These are phyloP conservation scores for Solenopsis fugax DNA, from an alignment of 1,140 invertebrate genomes.

Conservation along the genomic window DNA sequence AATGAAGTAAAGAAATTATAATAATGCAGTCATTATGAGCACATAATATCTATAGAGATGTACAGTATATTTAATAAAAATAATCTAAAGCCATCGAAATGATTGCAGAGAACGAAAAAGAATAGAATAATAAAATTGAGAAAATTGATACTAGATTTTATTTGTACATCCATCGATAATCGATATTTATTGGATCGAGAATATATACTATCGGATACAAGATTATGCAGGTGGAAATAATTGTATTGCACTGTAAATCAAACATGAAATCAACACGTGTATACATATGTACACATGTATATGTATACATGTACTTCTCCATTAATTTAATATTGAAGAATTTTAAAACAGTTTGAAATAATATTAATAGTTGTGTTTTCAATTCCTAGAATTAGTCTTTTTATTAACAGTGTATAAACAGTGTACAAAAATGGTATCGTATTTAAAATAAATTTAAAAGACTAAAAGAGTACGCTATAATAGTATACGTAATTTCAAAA, in stretches of 20 bases:
- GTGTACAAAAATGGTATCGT: neutral
- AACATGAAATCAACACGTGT: neutral
- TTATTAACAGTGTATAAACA: neutral
- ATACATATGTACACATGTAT: neutral
- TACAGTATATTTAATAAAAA: neutral
- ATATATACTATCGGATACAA: neutral
- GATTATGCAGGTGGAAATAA: neutral
- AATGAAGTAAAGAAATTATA: neutral
- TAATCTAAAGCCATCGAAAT: too few relatives aligned
- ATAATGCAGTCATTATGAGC: neutral
- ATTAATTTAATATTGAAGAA: constrained; percentile 2
- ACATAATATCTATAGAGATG: neutral
- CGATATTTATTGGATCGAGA: neutral
- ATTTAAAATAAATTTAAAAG: constrained; percentile 1
- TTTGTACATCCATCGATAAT: neutral
- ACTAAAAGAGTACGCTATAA: neutral
- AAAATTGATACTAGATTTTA: neutral
- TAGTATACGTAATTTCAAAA: neutral
- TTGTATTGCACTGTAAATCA: neutral
- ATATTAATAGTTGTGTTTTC: neutral
- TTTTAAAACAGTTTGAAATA: neutral
- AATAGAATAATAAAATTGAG: neutral
- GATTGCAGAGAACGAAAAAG: neutral
- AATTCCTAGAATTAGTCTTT: neutral
- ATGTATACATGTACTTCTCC: neutral